Evolutionary conservation across 2,113 vertebrate genomes (phyloP), one percentile per base, ranked within the genome.

Genomic region (Gambusia holbrooki): DNA sequence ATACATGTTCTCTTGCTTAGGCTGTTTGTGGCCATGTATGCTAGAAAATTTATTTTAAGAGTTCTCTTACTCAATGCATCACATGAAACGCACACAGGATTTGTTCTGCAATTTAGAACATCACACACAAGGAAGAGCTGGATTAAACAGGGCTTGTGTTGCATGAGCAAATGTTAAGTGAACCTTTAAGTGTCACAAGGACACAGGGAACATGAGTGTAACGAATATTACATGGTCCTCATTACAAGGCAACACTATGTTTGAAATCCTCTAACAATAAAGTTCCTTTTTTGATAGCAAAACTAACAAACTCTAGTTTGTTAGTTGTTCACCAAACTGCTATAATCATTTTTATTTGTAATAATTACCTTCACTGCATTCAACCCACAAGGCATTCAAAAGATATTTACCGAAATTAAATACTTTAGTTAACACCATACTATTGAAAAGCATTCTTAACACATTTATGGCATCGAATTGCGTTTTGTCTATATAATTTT

Each of bases 161-260:
- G 6, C 67, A 69, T 27, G 14, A 80, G 58, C 32, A 76, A 79
- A 76, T 63, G 63, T 28, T 76, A 73, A 85, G 60, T 64, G 62
- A 7, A 64, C 62, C 28, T 66, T 4, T 76, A 65, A 69, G 66
- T 86, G 79, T 84, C 67, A 45, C 3, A 25, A 62, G n/a, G 64
- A 19, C 1, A 15, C 17, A 19, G 15, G 42, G 66, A 88, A 78
- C 73, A 85, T 62, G 61, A 68, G 37, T 75, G 79, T 66, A 77
- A 69, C 2, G 7, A 66, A 58, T 69, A 60, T 62, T 66, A 65
- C 67, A 81, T 71, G 61, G 40, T 64, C 79, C 70, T 81, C 65
- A 83, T 86, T 81, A 90, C 64, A 74, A 79, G 66, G 62, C 62
- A 81, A 69, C 70, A 73, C 22, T 33, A 42, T 72, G 74, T 82